Evolutionary conservation across 1,140 invertebrate genomes (phyloP), one percentile per base, ranked within the genome.

Genomic region (Listronotus bonariensis): DNA sequence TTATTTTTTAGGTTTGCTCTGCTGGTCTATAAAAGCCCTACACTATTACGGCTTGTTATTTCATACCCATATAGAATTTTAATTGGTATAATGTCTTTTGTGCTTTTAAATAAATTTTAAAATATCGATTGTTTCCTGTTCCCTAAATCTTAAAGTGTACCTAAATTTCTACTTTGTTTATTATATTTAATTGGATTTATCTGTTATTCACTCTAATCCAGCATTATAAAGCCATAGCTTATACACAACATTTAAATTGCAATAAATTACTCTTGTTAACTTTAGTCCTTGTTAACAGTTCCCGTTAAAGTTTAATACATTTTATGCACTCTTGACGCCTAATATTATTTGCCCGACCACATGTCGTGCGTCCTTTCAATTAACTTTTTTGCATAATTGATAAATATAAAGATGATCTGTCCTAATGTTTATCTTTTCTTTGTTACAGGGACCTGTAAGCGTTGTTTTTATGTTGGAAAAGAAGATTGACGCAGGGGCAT

Each of bases 361-460:
- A 31, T 42, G 55, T 34, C 42, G 26, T 8, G 11, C 14, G 20
- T 57, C 40, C 54, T 20, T 34, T 34, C 41, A 32, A 46, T 46
- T 57, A 46, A 38, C 26, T 31, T 46, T 46, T 55, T 41, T 41
- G 36, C 40, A 55, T 42, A 41, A 40, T 17, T 48, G 14, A 41
- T 36, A 60, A 60, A 60, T 12, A 49, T 26, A 42, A 60, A 51
- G 31, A 52, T 38, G 31, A 55, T 55, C 12, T 42, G 10, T 12
- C 17, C 40, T 62, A 62, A 53, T 40, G 7, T 17, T 10, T 40
- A 7, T 65, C 68, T 48, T 63, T 56, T 34, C 60, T 65, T 70
- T 69, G 64, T 74, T 74, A 38, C 69, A 74, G 72, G 71, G 63
- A 51, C 54, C 54, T 61, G 65, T 69, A 69, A 68, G 34, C 43